Conservation (phyloP, 2,888 invertebrate species). For the Ophioninae sp. region DNA sequence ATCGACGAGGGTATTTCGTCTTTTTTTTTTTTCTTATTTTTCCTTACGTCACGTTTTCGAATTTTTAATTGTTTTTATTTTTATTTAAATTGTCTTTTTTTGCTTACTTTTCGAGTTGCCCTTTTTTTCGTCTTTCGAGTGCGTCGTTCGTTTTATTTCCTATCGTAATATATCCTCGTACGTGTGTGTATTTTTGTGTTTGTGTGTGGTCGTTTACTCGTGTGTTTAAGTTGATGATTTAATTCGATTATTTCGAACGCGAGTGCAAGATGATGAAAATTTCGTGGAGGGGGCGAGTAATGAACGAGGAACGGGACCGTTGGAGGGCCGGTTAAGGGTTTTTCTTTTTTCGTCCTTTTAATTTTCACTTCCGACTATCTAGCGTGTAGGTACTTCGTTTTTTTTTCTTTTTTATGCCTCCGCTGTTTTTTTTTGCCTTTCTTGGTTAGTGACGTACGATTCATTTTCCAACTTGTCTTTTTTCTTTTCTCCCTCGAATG, state of each 20-base stretch:
- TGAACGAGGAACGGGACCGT: conserved; percentile 27
- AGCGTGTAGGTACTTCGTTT: conserved; percentile 65
- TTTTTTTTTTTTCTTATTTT: conserved; percentile 28
- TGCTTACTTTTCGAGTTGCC: neutral
- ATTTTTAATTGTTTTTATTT: conserved; percentile 40
- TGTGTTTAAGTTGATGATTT: conserved; percentile 44
- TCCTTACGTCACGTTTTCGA: neutral
- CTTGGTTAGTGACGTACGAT: conserved; percentile 40
- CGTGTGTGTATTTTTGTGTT: conserved; percentile 43
- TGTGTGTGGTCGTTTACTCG: conserved; percentile 49
- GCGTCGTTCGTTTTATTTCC: conserved; percentile 43
- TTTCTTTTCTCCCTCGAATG: neutral
- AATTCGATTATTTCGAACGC: conserved; percentile 59
- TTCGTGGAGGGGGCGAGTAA: conserved; percentile 26
- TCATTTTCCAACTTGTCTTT: conserved; percentile 35
- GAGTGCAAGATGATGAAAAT: conserved; percentile 56
- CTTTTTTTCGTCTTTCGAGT: conserved; percentile 25
- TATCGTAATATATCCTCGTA: conserved; percentile 49
- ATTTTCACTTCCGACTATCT: conserved; percentile 43
- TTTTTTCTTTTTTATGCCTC: conserved; percentile 38
- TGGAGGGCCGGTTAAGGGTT: conserved; percentile 27
- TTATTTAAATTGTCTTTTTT: conserved; percentile 1
- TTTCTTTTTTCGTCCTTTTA: conserved; percentile 32
- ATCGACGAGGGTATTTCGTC: conserved; percentile 43
- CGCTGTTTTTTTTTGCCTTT: neutral